Base-by-base conservation (phyloP, 2,797 vertebrate species). In the Neoniphon sammara region DNA sequence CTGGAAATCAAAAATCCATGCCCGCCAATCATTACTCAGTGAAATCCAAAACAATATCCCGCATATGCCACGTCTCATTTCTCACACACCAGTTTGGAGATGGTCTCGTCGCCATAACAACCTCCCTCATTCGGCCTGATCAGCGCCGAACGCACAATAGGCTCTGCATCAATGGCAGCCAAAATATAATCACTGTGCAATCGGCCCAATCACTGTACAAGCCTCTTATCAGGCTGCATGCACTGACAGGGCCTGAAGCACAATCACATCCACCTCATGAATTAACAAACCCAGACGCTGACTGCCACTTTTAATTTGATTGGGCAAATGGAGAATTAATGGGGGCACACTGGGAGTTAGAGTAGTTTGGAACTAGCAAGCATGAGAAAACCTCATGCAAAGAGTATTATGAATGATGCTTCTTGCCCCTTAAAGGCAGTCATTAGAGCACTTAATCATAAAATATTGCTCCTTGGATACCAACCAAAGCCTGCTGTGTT, bases 251-350 rank as follows among this genome's bases (percentile, higher is more conserved):
- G 75, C 80, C 88, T 42, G 71, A 75, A 84, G 84, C 73, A 42
- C 88, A 89, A 90, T 92, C 90, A 91, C 76, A 90, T 89, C 78
- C 86, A 64, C 61, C 88, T 87, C 75, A 56, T 78, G 83, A 89
- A 81, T 77, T 76, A 77, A 60, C 75, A 70, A 85, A 84, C 68
- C 62, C 78, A 70, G 82, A 81, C 70, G 47, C 82, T 9, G 71
- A 78, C 85, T 81, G 87, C 68, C 89, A 86, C 85, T 86, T 89
- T 81, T 89, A 82, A 91, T 91, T 87, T 88, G 86, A 92, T 81
- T 80, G 84, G 87, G 73, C 78, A 84, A 87, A 89, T 79, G 73
- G 71, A 63, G 86, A 86, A 85, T 82, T 82, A 85, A 90, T 84
- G 64, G 57, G 63, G 69, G 76, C 68, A 78, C 47, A 15, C 65